These are phyloP conservation scores for Melanotaenia boesemani DNA, from an alignment of 2,797 vertebrate species.

Conservation along the genomic window DNA sequence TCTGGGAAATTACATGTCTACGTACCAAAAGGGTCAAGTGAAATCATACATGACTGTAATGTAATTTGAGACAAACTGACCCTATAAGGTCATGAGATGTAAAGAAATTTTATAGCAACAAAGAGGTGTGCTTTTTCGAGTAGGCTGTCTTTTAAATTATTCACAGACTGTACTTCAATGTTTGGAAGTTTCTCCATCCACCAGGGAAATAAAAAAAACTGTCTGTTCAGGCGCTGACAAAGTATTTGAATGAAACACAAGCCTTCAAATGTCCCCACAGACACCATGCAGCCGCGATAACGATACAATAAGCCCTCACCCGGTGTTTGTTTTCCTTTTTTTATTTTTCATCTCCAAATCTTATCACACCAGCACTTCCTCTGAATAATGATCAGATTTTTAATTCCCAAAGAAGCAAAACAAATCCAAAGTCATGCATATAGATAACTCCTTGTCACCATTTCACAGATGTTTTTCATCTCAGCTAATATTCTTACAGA, in stretches of 20 bases:
- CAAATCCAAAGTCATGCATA: conserved; percentile 38
- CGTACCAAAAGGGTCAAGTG: not conserved
- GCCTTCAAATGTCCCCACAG: conserved; percentile 42
- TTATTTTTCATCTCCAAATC: conserved; percentile 42
- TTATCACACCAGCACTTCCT: conserved; percentile 20
- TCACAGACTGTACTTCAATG: conserved; percentile 31
- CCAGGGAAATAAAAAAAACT: conserved; percentile 52
- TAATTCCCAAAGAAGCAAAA: conserved; percentile 45
- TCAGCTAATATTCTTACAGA: conserved; percentile 8
- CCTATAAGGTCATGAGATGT: conserved; percentile 11
- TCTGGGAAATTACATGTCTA: conserved; percentile 11
- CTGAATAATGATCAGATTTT: conserved; percentile 49
- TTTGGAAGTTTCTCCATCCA: conserved; percentile 30
- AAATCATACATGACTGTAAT: not conserved
- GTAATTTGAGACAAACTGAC: not conserved
- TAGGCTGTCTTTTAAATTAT: conserved; percentile 28
- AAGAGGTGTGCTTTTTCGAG: conserved; percentile 32
- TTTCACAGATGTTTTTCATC: conserved; percentile 9
- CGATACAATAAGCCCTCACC: conserved; percentile 46
- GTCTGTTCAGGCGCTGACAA: conserved; percentile 28
- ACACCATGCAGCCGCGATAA: conserved; percentile 30
- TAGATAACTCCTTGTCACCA: conserved; percentile 26
- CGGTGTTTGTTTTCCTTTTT: conserved; percentile 46
- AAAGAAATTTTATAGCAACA: conserved; percentile 21
- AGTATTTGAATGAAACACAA: conserved; percentile 40